phyloP scores from a whole-genome alignment of 2,888 invertebrate genomes.

The Cephus sareptanus region DNA sequence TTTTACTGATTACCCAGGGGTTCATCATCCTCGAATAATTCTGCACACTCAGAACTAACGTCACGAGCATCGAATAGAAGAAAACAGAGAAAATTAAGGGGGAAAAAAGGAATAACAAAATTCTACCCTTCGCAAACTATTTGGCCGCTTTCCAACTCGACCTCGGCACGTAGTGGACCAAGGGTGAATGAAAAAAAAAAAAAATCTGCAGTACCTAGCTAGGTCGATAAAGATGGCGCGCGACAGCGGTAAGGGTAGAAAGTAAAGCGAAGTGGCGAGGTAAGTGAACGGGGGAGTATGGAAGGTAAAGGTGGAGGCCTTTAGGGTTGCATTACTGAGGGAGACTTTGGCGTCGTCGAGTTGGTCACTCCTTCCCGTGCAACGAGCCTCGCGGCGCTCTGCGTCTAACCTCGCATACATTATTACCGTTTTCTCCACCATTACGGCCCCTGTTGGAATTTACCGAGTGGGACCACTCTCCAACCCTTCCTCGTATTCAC shows the following conservation, averaged over 20 bases:
- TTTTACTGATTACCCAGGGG: no score
- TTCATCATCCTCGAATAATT: no score
- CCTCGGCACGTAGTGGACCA: no score
- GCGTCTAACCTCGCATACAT: background rate
- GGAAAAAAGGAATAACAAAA: background rate
- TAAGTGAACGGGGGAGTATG: constrained; percentile 16
- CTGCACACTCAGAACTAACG: no score
- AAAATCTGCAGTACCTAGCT: constrained; percentile 35
- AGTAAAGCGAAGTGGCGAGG: constrained; percentile 19
- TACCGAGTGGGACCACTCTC: no score
- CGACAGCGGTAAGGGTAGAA: constrained; percentile 24
- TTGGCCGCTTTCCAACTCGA: no score
- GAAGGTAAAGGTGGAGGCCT: constrained; percentile 13
- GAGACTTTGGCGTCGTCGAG: constrained; percentile 16
- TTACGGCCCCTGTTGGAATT: no score
- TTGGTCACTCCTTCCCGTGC: constrained; percentile 21
- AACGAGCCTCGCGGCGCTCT: background rate
- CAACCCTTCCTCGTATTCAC: no score
- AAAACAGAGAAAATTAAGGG: background rate
- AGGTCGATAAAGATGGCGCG: constrained; percentile 46
- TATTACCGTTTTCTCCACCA: background rate
- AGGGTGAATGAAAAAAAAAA: background rate
- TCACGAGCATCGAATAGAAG: no score
- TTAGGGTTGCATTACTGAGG: constrained; percentile 31
- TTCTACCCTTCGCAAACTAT: no score